Evolutionary conservation across 2,113 vertebrate genomes (phyloP).

Genomic region (Proteles cristata): DNA sequence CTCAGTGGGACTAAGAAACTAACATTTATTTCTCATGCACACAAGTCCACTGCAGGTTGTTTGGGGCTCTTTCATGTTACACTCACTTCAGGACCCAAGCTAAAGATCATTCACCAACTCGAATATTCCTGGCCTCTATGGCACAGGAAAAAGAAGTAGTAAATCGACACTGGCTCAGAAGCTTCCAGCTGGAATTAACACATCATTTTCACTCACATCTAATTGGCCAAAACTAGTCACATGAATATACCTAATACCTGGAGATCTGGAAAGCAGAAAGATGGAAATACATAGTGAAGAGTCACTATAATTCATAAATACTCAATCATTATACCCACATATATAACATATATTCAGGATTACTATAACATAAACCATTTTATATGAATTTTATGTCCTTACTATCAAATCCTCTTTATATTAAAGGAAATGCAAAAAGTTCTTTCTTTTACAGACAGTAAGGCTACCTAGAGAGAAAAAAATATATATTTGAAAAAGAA

Average conservation of each 20-base stretch:
- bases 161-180: not conserved
- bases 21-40: not conserved
- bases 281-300: not conserved
- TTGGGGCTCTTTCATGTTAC: not conserved
- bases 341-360: not conserved
- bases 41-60: not conserved
- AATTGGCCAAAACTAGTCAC: not conserved
- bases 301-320: not conserved
- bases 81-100: not conserved
- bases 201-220: not conserved
- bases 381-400: not conserved
- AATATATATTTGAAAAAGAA: not conserved
- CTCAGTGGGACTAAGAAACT: not conserved
- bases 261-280: not conserved
- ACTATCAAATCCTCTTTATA: not conserved
- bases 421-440: not conserved
- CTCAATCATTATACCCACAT: not conserved
- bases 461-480: not conserved
- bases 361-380: not conserved
- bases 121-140: not conserved
- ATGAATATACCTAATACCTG: not conserved
- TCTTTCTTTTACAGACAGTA: not conserved
- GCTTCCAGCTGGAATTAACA: not conserved
- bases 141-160: not conserved
- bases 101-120: not conserved